These are phyloP conservation scores for Trichomalopsis sarcophagae DNA, from an alignment of 1,140 invertebrate genomes.

Conservation along the genomic window DNA sequence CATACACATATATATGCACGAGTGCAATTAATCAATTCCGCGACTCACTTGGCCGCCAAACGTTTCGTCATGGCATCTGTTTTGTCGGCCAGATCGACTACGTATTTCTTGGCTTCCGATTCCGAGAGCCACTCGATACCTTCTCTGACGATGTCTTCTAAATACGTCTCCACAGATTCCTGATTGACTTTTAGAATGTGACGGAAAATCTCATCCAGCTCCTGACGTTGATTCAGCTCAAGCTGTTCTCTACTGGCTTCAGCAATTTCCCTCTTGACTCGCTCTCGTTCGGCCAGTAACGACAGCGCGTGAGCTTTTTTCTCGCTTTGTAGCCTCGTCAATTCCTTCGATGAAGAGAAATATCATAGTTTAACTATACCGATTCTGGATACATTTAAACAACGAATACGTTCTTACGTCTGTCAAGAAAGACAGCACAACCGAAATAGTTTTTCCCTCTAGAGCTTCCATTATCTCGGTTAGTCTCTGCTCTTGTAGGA, in stretches of 20 bases:
- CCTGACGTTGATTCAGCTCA: slow-evolving; percentile 79
- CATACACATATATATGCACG: background rate
- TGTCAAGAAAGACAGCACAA: slow-evolving; percentile 82
- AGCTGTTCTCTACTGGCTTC: slow-evolving; percentile 82
- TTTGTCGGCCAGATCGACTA: slow-evolving; percentile 75
- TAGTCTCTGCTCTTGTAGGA: slow-evolving; percentile 71
- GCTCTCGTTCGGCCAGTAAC: slow-evolving; percentile 81
- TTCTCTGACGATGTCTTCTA: slow-evolving; percentile 79
- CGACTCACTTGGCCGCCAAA: slow-evolving; percentile 23
- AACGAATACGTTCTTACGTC: slow-evolving; percentile 65
- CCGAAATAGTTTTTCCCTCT: slow-evolving; percentile 80
- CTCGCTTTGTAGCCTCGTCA: slow-evolving; percentile 81
- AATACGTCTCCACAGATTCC: slow-evolving; percentile 78
- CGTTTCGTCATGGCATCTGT: slow-evolving; percentile 39
- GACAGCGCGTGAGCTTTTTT: slow-evolving; percentile 82
- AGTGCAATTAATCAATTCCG: background rate
- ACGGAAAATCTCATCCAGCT: slow-evolving; percentile 86
- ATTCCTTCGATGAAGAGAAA: slow-evolving; percentile 74
- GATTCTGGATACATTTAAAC: background rate
- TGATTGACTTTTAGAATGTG: slow-evolving; percentile 79
- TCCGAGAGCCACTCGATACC: slow-evolving; percentile 78
- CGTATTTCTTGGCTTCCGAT: slow-evolving; percentile 74
- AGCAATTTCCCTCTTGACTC: slow-evolving; percentile 81
- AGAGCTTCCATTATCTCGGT: slow-evolving; percentile 76
- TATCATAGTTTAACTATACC: background rate